Percentiles rank a stretch among this genome's conserved stretches.
Conservation (phyloP, 2,888 invertebrate genomes). For the Seira ritae region DNA sequence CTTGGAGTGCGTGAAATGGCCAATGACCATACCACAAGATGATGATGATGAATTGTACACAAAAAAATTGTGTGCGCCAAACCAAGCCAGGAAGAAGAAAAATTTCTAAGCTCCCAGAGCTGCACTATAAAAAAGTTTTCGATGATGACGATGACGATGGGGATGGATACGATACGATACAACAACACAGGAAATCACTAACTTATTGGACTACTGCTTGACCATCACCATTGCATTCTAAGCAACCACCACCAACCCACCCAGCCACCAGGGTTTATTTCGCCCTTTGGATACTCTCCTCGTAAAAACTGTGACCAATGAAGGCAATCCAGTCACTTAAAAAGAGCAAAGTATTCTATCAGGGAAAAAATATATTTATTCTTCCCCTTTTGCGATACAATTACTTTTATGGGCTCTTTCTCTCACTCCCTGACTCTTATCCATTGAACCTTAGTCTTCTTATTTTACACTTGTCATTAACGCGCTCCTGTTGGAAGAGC, state of each 20-base stretch:
- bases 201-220: too few relatives aligned
- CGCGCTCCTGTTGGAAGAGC: background rate
- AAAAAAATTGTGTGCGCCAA: too few relatives aligned
- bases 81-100: too few relatives aligned
- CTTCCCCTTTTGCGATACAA: slow-evolving; percentile 39
- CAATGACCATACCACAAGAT: slow-evolving; percentile 16
- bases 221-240: too few relatives aligned
- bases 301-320: slow-evolving; percentile 42
- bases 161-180: too few relatives aligned
- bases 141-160: slow-evolving; percentile 30
- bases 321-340: slow-evolving; percentile 36
- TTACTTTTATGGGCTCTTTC: slow-evolving; percentile 49
- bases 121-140: too few relatives aligned
- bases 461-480: slow-evolving; percentile 33
- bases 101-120: too few relatives aligned
- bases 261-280: background rate
- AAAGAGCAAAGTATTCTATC: slow-evolving; percentile 43
- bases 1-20: slow-evolving; percentile 34
- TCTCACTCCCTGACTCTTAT: slow-evolving; percentile 7
- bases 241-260: background rate
- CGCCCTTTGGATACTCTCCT: slow-evolving; percentile 33
- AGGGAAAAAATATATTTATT: slow-evolving; percentile 27
- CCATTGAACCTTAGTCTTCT: background rate
- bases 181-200: too few relatives aligned
- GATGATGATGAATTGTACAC: background rate